Conservation (phyloP, 30 jellyfish, hydroid and myxozoan genomes). For the Hydractinia echinata region DNA sequence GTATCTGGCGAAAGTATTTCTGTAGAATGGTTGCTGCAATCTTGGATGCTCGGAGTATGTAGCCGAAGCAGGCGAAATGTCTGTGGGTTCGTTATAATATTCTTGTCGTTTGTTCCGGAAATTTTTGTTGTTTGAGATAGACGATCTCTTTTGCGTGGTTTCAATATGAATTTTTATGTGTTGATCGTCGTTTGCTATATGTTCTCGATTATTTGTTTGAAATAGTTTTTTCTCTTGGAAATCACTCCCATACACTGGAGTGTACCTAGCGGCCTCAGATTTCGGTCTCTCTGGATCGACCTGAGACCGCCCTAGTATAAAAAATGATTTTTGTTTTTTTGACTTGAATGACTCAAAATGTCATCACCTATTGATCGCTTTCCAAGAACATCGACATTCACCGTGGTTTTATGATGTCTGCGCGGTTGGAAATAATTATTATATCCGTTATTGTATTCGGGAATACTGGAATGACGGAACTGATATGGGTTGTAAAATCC, state of each 20-base stretch:
- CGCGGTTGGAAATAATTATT: conserved; percentile 35
- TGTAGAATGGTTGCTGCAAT: not conserved
- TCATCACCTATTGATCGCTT: conserved; percentile 67
- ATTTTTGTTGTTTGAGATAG: not conserved
- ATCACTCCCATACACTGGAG: not conserved
- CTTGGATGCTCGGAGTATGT: not conserved
- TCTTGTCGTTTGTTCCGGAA: conserved; percentile 15
- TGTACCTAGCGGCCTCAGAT: conserved; percentile 84
- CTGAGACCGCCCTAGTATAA: conserved; percentile 99
- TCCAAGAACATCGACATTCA: conserved; percentile 93
- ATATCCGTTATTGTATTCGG: conserved; percentile 5
- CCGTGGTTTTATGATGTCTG: conserved; percentile 80
- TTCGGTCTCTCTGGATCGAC: conserved; percentile 55
- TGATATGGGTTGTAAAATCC: conserved; percentile 27
- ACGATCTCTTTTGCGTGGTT: conserved; percentile 2
- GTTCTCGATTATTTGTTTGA: not conserved
- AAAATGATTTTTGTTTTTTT: conserved; percentile 40
- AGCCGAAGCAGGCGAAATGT: not conserved
- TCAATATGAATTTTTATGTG: conserved; percentile 34
- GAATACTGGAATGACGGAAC: conserved; percentile 34
- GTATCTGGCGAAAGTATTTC: not conserved
- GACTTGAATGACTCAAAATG: not conserved
- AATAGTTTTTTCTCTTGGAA: not conserved
- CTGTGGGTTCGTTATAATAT: not conserved
- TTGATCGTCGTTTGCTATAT: not conserved